Base-by-base conservation (phyloP, 1,140 invertebrate genomes). In the Eurosta solidaginis region DNA sequence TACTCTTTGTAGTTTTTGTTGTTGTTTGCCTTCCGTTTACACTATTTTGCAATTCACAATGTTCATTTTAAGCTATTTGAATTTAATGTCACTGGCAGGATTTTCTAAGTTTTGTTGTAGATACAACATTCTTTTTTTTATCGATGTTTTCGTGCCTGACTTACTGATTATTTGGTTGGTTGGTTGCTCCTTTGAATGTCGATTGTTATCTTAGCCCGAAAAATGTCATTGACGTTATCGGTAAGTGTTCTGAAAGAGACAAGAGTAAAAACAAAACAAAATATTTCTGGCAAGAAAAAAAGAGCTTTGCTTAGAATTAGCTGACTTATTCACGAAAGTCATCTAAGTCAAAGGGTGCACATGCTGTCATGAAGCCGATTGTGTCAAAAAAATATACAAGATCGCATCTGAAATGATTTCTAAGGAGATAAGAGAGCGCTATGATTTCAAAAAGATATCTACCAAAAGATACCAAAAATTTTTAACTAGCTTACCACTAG, bases 71-170 rank as follows among this genome's bases (percentile, higher is more conserved):
- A 68, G 59, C 59, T 68, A 42, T 33, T 68, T 68, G 59, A 68
- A 29, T 68, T 68, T 68, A 68, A 68, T 68, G 59, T 68, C 59
- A 68, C 59, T 68, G 59, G 36, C 59, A 68, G 59, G 59, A 68
- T 68, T 68, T 68, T 36, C 33, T 22, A 36, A 36, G 33, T 40
- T 68, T 68, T 40, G 7, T 40, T 68, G 6, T 2, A n/a, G n/a
- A n/a, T n/a, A 29, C 27, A 68, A 68, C 33, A 40, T 68, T 36
- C 25, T 52, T 52, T 49, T 9, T 49, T 49, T 17, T 49, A 6
- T 44, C 12, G 7, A 14, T 45, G 44, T 20, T 9, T 20, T 68
- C 59, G 59, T 68, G 59, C 17, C 59, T 68, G 59, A 12, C 7
- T 36, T 68, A 22, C 59, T 68, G 59, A 68, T 40, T 68, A 68